These are phyloP conservation scores for Ectobius pallidus DNA, from an alignment of 2,888 invertebrate species.

Conservation along the genomic window DNA sequence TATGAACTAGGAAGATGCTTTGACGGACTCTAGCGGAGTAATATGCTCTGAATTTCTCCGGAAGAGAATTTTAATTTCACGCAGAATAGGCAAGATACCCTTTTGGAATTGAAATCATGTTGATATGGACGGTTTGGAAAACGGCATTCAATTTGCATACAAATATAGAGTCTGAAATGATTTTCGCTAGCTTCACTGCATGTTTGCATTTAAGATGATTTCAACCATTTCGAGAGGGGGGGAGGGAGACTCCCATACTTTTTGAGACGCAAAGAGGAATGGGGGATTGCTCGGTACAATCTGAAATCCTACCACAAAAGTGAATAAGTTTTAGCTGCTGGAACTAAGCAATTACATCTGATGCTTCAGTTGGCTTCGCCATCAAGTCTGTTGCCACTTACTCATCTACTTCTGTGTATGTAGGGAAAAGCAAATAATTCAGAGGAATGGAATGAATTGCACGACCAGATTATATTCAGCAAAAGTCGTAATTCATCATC, in stretches of 20 bases:
- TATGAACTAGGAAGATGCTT: no score
- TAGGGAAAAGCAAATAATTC: background rate
- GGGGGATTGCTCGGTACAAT: background rate
- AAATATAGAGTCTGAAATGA: slow-evolving; percentile 11
- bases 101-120: slow-evolving; percentile 24
- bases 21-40: no score
- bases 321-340: background rate
- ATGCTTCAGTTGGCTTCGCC: background rate
- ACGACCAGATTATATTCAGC: background rate
- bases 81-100: background rate
- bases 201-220: background rate
- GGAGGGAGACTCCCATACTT: background rate
- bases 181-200: background rate
- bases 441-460: background rate
- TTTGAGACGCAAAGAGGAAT: background rate
- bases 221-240: background rate
- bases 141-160: slow-evolving; percentile 23
- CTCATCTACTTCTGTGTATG: background rate
- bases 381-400: background rate
- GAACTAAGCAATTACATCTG: background rate
- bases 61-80: slow-evolving; percentile 13
- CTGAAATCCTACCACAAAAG: background rate
- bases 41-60: background rate
- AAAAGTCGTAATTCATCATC: background rate
- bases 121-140: slow-evolving; percentile 3